A percentile compares a stretch with the other conserved stretches of the same genome.
phyloP scores from a whole-genome alignment of 2,888 invertebrate species.

The Erannis defoliaria region DNA sequence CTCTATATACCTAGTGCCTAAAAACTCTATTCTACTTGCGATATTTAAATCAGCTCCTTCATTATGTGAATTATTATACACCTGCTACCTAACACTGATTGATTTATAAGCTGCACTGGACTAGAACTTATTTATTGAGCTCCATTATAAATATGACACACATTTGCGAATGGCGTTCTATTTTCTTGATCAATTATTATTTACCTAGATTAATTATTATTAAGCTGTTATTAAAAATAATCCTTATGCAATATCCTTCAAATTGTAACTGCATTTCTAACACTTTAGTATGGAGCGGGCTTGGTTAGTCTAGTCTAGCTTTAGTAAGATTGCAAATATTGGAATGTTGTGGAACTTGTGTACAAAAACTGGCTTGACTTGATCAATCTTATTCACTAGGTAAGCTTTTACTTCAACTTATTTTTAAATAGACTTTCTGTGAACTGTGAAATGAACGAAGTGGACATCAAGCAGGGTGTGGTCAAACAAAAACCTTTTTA shows the following conservation, averaged over 20 bases:
- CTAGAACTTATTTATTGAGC: conserved; percentile 22
- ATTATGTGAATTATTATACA: conserved; percentile 10
- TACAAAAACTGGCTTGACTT: conserved; percentile 4
- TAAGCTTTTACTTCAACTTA: not conserved
- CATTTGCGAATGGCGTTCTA: conserved; percentile 9
- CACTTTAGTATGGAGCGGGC: conserved; percentile 17
- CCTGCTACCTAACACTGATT: conserved; percentile 13
- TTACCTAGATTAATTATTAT: conserved; percentile 12
- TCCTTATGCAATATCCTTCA: conserved; percentile 19
- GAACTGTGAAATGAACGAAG: too few species aligned
- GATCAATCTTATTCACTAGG: not conserved
- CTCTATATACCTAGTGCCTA: too few species aligned
- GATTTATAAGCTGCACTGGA: conserved; percentile 2
- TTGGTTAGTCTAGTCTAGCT: conserved; percentile 6
- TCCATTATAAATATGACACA: conserved; percentile 19
- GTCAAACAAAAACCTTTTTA: too few species aligned
- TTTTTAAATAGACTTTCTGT: not conserved
- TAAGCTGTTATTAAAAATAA: conserved; percentile 26
- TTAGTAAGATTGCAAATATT: conserved; percentile 5
- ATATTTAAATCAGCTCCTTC: not conserved
- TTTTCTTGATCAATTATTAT: conserved; percentile 1
- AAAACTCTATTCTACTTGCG: not conserved
- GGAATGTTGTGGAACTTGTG: conserved; percentile 7
- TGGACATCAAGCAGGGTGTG: too few species aligned
- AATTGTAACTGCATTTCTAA: conserved; percentile 29